Base-by-base conservation (phyloP, 2,888 invertebrate genomes). In the Zootermopsis nevadensis region DNA sequence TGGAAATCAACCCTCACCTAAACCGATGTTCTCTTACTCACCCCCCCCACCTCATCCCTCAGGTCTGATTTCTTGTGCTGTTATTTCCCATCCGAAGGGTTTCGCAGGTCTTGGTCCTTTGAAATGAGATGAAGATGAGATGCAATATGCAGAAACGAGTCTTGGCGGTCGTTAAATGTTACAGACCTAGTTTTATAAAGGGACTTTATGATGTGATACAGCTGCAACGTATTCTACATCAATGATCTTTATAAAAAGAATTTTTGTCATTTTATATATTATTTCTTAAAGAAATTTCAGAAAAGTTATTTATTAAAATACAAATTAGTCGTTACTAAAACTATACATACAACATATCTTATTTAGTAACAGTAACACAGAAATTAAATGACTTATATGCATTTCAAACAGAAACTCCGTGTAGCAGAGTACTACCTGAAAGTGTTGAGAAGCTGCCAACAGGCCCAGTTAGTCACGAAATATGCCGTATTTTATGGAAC, bases 1-100 rank as follows among this genome's bases (percentile, higher is more conserved):
- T 74, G 6, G 2, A n/a, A 30, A 22, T 74, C n/a, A 74, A 74
- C 74, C 74, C 74, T 74, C 38, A 38, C 74, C 30, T 69, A 69
- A 33, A 22, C 10, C 33, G 22, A n/a, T 7, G 33, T 19, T 69
- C 69, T 22, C n/a, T 15, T 10, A 31, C 69, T 74, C 35, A 74
- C n/a, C 74, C 74, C 74, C 38, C 0, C 38, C 30, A 15, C 69
- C 69, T 19, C 69, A 69, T 69, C 69, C 69, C 69, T 33, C 8
- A 33, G 6, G 33, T 69, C 22, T 69, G 69, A 33, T 69, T 60
- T 60, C 33, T 33, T 69, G 33, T 69, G 69, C 33, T 69, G 33
- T 69, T 69, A 22, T 33, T 69, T 69, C 69, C 27, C 69, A 69
- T 67, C 7, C 67, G 15, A 30, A 27, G 31, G 69, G 74, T 31